Percentiles rank a stretch among this genome's conserved stretches.
phyloP scores from a whole-genome alignment of 2,888 invertebrate genomes.

The Unio delphinus region DNA sequence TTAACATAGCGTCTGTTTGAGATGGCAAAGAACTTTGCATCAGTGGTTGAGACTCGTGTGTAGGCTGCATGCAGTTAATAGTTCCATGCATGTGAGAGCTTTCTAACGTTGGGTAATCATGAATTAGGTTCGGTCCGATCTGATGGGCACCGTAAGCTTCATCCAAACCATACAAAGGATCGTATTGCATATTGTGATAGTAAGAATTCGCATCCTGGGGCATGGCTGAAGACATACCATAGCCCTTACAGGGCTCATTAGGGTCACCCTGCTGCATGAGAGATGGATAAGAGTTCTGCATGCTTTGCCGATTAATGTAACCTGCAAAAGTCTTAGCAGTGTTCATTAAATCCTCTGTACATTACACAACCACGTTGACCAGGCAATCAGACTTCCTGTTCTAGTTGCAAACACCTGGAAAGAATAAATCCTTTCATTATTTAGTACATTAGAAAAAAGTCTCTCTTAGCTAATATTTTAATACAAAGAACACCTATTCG shows the following conservation, averaged over 20 bases:
- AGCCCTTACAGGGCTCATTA: conserved; percentile 8
- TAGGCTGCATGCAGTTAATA: conserved; percentile 8
- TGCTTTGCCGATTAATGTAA: conserved; percentile 5
- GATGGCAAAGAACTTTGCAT: too few relatives aligned
- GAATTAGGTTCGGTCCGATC: conserved; percentile 12
- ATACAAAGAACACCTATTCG: too few relatives aligned
- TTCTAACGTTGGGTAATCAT: conserved; percentile 27
- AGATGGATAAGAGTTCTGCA: conserved; percentile 47
- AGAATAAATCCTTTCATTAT: too few relatives aligned
- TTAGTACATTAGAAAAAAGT: too few relatives aligned
- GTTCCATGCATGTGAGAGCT: conserved; percentile 22
- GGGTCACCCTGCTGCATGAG: conserved; percentile 38
- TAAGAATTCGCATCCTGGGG: conserved; percentile 13
- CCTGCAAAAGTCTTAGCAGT: too few relatives aligned
- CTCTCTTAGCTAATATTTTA: too few relatives aligned
- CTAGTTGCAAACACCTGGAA: too few relatives aligned
- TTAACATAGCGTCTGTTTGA: too few relatives aligned
- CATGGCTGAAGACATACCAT: conserved; percentile 4
- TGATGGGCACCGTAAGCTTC: conserved; percentile 13
- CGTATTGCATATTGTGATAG: conserved; percentile 35
- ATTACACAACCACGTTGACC: too few relatives aligned
- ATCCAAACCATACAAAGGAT: conserved; percentile 5
- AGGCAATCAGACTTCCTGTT: too few relatives aligned
- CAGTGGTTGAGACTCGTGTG: too few relatives aligned
- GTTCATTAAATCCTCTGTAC: too few relatives aligned